phyloP scores from a whole-genome alignment of 2,113 vertebrate genomes.

The Proterorhinus semilunaris region DNA sequence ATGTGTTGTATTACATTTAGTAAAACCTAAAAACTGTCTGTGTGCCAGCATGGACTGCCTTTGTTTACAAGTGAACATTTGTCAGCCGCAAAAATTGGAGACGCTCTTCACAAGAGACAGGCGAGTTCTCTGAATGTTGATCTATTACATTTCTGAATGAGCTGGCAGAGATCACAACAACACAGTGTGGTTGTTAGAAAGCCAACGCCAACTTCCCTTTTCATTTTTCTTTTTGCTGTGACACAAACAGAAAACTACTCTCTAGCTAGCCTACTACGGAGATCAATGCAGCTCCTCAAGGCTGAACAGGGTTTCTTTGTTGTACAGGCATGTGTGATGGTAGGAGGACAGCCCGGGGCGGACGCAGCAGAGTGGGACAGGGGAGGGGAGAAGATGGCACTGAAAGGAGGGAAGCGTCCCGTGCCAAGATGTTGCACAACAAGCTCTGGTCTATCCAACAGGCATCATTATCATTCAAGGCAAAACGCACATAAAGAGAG shows the following conservation, averaged over 20 bases:
- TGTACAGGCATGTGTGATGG: constrained; percentile 39
- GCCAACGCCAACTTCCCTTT: constrained; percentile 18
- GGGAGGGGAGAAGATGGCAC: constrained; percentile 65
- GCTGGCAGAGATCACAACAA: constrained; percentile 32
- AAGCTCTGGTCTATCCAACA: constrained; percentile 69
- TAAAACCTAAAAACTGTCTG: not conserved
- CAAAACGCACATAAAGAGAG: constrained; percentile 57
- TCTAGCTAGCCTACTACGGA: constrained; percentile 33
- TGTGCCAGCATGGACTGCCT: not conserved
- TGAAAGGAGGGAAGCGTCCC: constrained; percentile 59
- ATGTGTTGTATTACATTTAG: not conserved
- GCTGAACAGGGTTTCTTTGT: constrained; percentile 64
- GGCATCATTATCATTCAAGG: constrained; percentile 72
- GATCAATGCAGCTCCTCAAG: constrained; percentile 60
- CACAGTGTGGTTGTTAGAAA: constrained; percentile 14
- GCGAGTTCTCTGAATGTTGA: constrained; percentile 4
- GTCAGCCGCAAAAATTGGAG: not conserved
- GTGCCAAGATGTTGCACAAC: constrained; percentile 74
- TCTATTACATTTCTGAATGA: constrained; percentile 3
- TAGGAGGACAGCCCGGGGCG: constrained; percentile 44
- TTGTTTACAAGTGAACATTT: not conserved
- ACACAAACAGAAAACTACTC: constrained; percentile 36
- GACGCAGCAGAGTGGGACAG: constrained; percentile 47
- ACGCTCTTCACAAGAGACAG: not conserved
- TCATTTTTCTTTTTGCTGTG: constrained; percentile 24